These are phyloP conservation scores for Picus viridis DNA, from an alignment of 2,797 vertebrate species.

Conservation along the genomic window DNA sequence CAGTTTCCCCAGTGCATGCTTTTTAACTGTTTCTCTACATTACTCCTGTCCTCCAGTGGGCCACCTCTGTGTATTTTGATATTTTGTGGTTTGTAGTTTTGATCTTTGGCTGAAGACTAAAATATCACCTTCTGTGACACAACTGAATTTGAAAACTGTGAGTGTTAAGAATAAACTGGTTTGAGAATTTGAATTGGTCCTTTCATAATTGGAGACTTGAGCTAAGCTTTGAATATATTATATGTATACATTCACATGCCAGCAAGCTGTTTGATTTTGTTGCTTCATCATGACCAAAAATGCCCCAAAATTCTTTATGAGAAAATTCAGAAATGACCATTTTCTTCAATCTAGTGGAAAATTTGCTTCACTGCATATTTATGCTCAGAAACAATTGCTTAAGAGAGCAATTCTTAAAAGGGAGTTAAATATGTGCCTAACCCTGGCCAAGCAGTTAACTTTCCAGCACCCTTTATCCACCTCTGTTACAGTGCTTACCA, in stretches of 20 bases:
- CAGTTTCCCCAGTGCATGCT: accelerated
- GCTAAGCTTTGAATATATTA: neutral
- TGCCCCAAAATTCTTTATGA: neutral
- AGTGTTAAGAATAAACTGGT: neutral
- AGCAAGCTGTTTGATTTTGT: neutral
- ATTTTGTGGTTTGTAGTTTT: neutral
- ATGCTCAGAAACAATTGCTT: slow-evolving; percentile 44
- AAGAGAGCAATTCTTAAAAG: slow-evolving; percentile 29
- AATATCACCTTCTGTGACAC: neutral
- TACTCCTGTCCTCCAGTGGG: neutral
- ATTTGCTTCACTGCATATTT: slow-evolving; percentile 48
- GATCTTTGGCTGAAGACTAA: neutral
- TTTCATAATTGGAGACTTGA: neutral
- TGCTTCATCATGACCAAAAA: neutral
- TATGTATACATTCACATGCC: neutral
- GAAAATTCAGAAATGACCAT: neutral
- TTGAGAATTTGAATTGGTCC: neutral
- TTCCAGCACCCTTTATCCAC: slow-evolving; percentile 45
- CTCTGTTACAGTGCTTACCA: slow-evolving; percentile 61
- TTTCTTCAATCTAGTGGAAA: slow-evolving; percentile 39
- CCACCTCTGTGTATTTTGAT: neutral
- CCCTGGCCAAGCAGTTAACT: slow-evolving; percentile 65
- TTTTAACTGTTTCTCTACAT: neutral
- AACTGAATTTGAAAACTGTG: neutral
- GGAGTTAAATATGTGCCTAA: neutral